Conservation (phyloP, 2,797 vertebrate genomes). For the Anomalospiza imberbis region DNA sequence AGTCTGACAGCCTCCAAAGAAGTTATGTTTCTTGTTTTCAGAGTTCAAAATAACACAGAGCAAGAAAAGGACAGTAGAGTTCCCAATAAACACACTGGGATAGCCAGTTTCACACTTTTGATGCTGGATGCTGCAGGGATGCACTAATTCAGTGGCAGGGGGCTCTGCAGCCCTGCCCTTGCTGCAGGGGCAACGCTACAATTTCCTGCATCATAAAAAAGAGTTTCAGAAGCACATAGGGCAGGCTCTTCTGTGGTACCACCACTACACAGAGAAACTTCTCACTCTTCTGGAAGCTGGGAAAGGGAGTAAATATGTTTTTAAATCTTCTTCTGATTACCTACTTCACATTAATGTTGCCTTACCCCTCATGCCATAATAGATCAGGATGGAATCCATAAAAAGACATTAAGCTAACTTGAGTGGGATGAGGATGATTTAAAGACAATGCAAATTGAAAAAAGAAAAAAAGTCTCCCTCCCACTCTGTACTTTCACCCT, state of each 20-base stretch:
- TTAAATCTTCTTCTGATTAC: neutral
- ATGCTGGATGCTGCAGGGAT: neutral
- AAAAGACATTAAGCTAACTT: neutral
- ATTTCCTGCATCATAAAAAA: neutral
- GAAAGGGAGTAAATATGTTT: neutral
- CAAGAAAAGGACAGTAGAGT: neutral
- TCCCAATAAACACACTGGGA: neutral
- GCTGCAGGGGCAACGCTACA: rapidly evolving
- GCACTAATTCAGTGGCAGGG: rapidly evolving
- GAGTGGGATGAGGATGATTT: neutral
- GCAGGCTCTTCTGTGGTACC: no score
- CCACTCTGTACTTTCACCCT: neutral
- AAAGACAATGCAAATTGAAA: neutral
- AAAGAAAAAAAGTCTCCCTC: neutral
- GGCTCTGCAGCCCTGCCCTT: neutral
- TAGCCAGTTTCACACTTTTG: neutral
- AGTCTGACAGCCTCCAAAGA: neutral
- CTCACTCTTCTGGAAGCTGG: neutral
- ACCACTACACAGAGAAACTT: neutral
- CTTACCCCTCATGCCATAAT: neutral
- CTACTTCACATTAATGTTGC: neutral
- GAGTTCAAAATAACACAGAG: neutral
- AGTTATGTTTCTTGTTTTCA: rapidly evolving
- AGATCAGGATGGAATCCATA: neutral
- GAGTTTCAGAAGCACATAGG: rapidly evolving